Evolutionary conservation across 2,113 vertebrate species (phyloP), one percentile per base, ranked within the genome.

Genomic region (Plestiodon gilberti): DNA sequence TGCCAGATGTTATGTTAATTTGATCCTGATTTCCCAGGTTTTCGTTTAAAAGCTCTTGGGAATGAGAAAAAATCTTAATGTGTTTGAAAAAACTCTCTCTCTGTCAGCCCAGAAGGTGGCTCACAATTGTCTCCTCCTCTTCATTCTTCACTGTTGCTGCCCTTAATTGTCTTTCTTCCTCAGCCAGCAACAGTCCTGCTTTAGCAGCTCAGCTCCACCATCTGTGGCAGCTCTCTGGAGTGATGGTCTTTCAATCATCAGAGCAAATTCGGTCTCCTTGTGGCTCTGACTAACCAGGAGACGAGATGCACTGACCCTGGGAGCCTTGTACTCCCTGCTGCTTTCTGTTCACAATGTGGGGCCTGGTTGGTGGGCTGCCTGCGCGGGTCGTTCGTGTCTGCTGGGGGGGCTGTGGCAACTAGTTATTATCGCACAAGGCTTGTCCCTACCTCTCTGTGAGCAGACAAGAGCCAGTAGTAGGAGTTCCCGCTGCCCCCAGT

Each of bases 1-100:
- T 8, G 48, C 87, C 82, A 85, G 87, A 81, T 61, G 77, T 65
- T 59, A 48, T 38, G 67, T n/a, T 81, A 69, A 81, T 89, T 59
- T 40, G 69, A 85, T 59, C 77, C 28, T 59, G 48, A 75, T 81
- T 81, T 28, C 87, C 67, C 65, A 71, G n/a, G 75, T 83, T 71
- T 71, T 79, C 57, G 78, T 48, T 43, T 25, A 70, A 64, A 71
- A 25, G 23, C 25, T 55, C 67, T 71, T 79, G 25, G 57, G 87
- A 40, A 48, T 35, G 38, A 52, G 30, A 40, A 52, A 57, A 71
- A n/a, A 48, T 2, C 81, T 78, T 40, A 38, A 35, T n/a, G 43
- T 22, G 18, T 82, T 70, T 73, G 43, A 20, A 74, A 67, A 82
- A 77, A 69, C 28, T 11, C 13, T 22, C 25, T 18, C 14, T 3